Evolutionary conservation across 2,113 vertebrate genomes (phyloP), one percentile per base, ranked within the genome.

Genomic region (Dipodomys stephensi): DNA sequence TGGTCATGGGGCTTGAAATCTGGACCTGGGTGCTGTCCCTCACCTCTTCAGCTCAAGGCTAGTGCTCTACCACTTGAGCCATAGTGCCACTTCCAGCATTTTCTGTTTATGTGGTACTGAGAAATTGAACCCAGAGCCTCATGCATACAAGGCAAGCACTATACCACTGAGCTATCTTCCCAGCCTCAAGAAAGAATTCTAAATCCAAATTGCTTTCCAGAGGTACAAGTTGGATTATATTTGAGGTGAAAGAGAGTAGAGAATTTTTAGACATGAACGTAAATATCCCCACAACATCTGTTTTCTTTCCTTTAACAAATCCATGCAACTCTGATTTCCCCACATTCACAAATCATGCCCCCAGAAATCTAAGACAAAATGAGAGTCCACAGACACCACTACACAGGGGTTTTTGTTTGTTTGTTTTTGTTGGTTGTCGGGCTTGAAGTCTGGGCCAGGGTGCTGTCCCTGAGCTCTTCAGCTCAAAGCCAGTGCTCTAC

Each of bases 251-350:
- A 73, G 32, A 53, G 20, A 88, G 74, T 60, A 69, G 64, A 82
- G 32, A 64, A 86, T 76, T 57, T 80, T 90, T 46, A 86, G 88
- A 88, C 25, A 44, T 60, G 23, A 86, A 78, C 32, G 44, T 84
- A 72, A 82, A 6, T 76, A 6, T 92, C 85, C 39, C n/a, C 65
- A 28, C 8, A 95, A 90, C 12, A 25, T 90, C 5, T 15, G 13
- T 76, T 76, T 93, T 83, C 28, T 88, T 93, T 90, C 35, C 35
- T 81, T 89, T 77, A 91, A 44, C 49, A 91, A 88, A 88, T 73
- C 68, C 1, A 18, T 64, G 19, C 39, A 39, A 20, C 30, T 95
- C 86, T 93, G 53, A 68, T 83, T 88, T 80, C 65, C 83, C 20
- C 18, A 60, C 22, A 69, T 92, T 83, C 32, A 69, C 25, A 64